Base-by-base conservation (phyloP, 2,797 vertebrate species). In the Galago senegalensis region DNA sequence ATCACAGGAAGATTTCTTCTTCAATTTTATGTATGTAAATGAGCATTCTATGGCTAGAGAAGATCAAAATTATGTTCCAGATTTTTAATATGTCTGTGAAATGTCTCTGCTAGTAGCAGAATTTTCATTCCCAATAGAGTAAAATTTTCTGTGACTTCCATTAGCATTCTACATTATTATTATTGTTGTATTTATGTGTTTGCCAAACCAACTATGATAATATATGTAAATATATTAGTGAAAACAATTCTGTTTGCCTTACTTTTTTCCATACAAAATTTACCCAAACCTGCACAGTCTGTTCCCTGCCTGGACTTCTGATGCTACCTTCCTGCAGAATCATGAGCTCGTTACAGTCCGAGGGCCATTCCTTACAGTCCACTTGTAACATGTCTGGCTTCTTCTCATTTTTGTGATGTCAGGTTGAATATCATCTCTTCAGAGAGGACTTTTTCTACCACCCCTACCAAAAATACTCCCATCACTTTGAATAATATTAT, bases 61-160 rank as follows among this genome's bases (percentile, higher is more conserved):
- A 93, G 73, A 80, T 14, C 23, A 56, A 60, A 92, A 92, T 40
- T 83, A 56, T 53, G 7, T 49, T 25, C 43, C 10, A 34, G 9
- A 89, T 58, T 83, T 95, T 77, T 49, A 91, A 49, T 43, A 43
- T 53, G 8, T 46, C 29, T 29, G 90, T 79, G 31, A 91, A 92
- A 65, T 67, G 3, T 1, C n/a, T 75, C n/a, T 80, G 13, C 25
- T 12, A 72, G 29, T 40, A 27, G 85, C 60, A 75, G 18, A 70
- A 70, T 58, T 82, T 86, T 83, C 46, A 86, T 80, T 87, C 7
- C 16, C 21, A 95, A 27, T 7, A 77, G 1, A 67, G 29, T 23
- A n/a, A 29, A 81, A 43, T 85, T 61, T 73, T 80, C n/a, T 61
- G 1, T 61, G 49, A 31, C 8, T 90, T 82, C 2, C 31, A 49